Conservation (phyloP, 2,113 vertebrate species). For the Anseranas semipalmata region DNA sequence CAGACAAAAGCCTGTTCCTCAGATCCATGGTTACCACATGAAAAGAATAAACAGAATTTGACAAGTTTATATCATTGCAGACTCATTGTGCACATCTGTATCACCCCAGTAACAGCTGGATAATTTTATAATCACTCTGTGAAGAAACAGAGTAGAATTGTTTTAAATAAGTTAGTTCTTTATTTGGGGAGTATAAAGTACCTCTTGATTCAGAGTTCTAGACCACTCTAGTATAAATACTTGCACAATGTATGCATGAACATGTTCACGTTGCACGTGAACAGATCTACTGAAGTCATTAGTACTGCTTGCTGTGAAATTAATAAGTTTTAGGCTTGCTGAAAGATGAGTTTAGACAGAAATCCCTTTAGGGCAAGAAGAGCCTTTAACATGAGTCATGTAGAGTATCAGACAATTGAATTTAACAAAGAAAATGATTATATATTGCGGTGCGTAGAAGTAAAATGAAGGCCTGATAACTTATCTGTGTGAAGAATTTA, state of each 20-base stretch:
- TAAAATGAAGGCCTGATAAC: neutral
- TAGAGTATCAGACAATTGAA: neutral
- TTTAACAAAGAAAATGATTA: neutral
- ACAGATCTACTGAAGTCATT: neutral
- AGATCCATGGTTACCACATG: neutral
- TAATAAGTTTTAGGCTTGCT: neutral
- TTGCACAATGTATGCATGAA: neutral
- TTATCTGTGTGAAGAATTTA: neutral
- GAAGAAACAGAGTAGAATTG: neutral
- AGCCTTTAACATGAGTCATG: neutral
- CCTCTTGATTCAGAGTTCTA: neutral
- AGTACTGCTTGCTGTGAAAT: neutral
- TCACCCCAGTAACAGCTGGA: neutral
- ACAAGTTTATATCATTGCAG: neutral
- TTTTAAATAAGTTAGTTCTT: neutral
- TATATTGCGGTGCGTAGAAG: neutral
- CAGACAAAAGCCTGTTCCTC: neutral
- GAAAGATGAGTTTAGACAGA: neutral
- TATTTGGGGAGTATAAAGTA: neutral
- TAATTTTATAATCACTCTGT: neutral
- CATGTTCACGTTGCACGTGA: no score
- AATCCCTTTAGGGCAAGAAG: neutral
- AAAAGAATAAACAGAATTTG: neutral
- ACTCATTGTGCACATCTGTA: accelerated
- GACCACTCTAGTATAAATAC: neutral